phyloP scores from a whole-genome alignment of 2,113 vertebrate genomes.

The Carassius gibelio region DNA sequence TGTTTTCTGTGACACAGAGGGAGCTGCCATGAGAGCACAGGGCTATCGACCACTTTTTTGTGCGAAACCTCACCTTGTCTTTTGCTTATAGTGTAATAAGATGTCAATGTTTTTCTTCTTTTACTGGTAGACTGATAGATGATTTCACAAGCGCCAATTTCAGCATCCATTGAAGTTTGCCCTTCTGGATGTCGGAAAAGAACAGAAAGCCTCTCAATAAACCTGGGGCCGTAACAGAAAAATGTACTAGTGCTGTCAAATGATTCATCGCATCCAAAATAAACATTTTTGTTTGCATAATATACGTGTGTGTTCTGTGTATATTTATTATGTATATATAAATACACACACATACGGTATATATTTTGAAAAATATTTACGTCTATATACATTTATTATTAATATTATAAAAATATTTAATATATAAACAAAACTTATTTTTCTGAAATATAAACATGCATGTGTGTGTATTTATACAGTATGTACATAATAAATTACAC shows the following conservation, averaged over 20 bases:
- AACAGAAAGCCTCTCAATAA: neutral
- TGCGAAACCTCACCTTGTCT: neutral
- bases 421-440: no score
- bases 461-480: no score
- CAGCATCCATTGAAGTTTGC: neutral
- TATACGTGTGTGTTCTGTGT: no score
- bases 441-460: no score
- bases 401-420: no score
- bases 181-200: neutral
- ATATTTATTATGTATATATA: no score
- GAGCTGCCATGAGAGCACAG: conserved; percentile 33
- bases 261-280: no score
- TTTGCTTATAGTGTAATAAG: neutral
- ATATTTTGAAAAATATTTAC: no score
- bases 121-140: neutral
- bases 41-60: conserved; percentile 28
- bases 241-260: neutral
- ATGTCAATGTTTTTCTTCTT: neutral
- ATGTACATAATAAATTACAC: no score
- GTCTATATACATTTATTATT: no score
- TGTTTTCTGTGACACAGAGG: neutral
- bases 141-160: neutral
- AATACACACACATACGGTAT: no score
- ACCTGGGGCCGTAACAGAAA: neutral
- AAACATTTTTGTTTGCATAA: no score